Percentiles rank a stretch among this genome's conserved stretches.
Conservation (phyloP, 2,888 invertebrate species). For the Timema podura region DNA sequence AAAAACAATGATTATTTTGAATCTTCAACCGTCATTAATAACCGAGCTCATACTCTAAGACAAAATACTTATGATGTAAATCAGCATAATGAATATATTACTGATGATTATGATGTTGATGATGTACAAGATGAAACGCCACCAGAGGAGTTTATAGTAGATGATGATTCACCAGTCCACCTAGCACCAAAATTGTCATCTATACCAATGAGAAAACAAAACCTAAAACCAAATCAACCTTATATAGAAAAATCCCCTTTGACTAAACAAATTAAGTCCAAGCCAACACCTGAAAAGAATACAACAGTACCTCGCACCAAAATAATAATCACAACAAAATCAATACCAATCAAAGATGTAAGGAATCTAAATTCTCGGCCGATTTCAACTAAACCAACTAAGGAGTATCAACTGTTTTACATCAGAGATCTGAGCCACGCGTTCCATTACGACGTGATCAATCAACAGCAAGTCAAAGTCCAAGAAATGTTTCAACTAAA, state of each 20-base stretch:
- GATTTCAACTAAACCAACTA: too few species aligned
- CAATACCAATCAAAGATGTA: not conserved
- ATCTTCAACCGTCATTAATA: not conserved
- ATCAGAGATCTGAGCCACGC: not conserved
- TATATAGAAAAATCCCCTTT: not conserved
- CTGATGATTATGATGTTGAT: constrained; percentile 25
- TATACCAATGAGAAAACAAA: constrained; percentile 8
- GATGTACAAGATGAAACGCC: constrained; percentile 34
- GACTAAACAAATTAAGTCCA: not conserved
- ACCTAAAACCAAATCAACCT: constrained; percentile 12
- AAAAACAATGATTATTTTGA: not conserved
- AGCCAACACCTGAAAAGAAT: not conserved
- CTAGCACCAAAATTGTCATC: constrained; percentile 12
- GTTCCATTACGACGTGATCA: constrained; percentile 12
- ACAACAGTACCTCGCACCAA: not conserved
- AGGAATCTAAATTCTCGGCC: not conserved
- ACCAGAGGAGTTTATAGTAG: constrained; percentile 50
- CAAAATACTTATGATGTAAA: constrained; percentile 7
- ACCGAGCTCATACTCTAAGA: constrained; percentile 14
- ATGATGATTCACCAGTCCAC: constrained; percentile 39
- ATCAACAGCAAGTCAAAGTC: not conserved
- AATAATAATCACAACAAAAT: constrained; percentile 6
- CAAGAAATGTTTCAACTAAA: constrained; percentile 9
- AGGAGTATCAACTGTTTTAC: too few species aligned
- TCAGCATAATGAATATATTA: constrained; percentile 17